Evolutionary conservation across 2,113 vertebrate genomes (phyloP), one percentile per base, ranked within the genome.

Genomic region (Tragelaphus strepsiceros): DNA sequence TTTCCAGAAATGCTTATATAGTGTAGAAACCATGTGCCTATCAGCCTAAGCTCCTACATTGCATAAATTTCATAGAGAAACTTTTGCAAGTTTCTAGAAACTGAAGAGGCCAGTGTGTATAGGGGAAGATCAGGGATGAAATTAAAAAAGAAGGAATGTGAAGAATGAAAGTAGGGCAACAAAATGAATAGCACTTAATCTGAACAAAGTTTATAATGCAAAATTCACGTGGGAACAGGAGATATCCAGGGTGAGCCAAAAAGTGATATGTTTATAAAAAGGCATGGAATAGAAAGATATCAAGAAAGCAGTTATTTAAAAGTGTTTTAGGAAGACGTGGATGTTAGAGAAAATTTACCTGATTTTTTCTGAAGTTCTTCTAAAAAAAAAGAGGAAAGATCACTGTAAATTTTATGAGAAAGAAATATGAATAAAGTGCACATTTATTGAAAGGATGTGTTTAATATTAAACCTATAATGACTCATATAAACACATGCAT

Each of bases 401-500:
- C 62, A 64, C 1, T 64, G 62, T 64, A 17, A 64, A 32, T 64
- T 64, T 64, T 64, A n/a, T 4, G 15, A 32, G 30, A 64, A 64
- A 64, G 15, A n/a, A 64, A 64, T 32, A 4, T 4, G 2, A 64
- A n/a, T 17, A 64, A 64, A 64, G 9, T 64, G 62, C 62, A 64
- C 30, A 32, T 64, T n/a, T n/a, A 64, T 4, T 64, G 62, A 64
- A 64, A 64, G 3, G 1, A 64, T 64, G 62, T n/a, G 62, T 64
- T 4, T 64, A n/a, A 64, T 64, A 64, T 64, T n/a, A 64, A 64
- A 64, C 30, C 4, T 64, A 64, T 8, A 32, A 32, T 17, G 30
- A n/a, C 62, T 17, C 30, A 64, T 64, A 32, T 17, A n/a, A n/a
- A 64, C 1, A 0, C 30, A 9, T 4, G 1, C 15, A 4, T n/a